Evolutionary conservation across 2,113 vertebrate genomes (phyloP), one percentile per base, ranked within the genome.

Genomic region (Ammodytes dubius): DNA sequence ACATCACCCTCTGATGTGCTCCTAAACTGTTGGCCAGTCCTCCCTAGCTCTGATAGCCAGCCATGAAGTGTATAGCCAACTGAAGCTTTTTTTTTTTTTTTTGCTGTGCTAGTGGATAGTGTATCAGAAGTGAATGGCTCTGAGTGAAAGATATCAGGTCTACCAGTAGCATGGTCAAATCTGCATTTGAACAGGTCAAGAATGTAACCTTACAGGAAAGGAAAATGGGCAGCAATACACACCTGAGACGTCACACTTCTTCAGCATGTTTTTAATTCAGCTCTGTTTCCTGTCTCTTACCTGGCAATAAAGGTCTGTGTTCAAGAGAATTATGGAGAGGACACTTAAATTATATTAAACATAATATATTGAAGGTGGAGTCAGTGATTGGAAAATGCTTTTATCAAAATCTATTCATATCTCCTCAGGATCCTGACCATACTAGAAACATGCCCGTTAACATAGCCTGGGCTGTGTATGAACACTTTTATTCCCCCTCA

Each of bases 1-100:
- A 70, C 85, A 50, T 43, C 52, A 49, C 76, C 27, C 69, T 84
- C 74, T 67, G 83, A 87, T 80, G 69, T 85, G 65, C 61, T 85
- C 61, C 73, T 70, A 81, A 85, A 77, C 60, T 54, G 57, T 61
- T 74, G 74, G 89, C 66, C 74, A 49, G 72, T 83, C 15, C 27
- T 27, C 27, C 27, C 67, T 14, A 50, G 81, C 80, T 75, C 68
- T 56, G 70, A 89, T 66, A 69, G 61, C 35, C 17, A 68, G 75
- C 70, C 76, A 65, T 52, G 35, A 71, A 73, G 46, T 37, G n/a
- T 6, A 27, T 27, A 61, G 88, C 81, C 81, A 86, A 89, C 74
- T 12, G 86, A 61, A 75, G 79, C 53, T 66, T 58, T 27, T 27
- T 27, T 27, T 27, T 27, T 27, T 27, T 27, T 27, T 27, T 27